Evolutionary conservation across 2,888 invertebrate species (phyloP).

Genomic region (Metacarcinus magister): DNA sequence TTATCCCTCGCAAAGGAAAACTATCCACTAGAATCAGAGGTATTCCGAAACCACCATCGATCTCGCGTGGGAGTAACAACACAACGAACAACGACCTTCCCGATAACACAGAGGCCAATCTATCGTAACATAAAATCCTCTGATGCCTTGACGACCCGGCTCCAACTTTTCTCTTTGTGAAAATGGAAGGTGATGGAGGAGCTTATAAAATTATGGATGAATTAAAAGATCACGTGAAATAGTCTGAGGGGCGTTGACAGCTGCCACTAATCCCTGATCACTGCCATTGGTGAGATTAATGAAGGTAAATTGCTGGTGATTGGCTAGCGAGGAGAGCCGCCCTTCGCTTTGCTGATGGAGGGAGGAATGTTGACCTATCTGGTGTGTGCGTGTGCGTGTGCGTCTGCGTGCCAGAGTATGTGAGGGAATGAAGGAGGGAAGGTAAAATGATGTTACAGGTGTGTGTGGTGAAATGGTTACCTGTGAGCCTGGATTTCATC

Average conservation of each 20-base stretch:
- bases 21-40: no score
- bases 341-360: neutral
- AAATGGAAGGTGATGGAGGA: conserved; percentile 63
- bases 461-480: neutral
- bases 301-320: conserved; percentile 52
- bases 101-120: neutral
- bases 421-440: neutral
- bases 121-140: neutral
- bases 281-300: conserved; percentile 57
- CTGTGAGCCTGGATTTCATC: neutral
- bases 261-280: conserved; percentile 61
- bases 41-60: neutral
- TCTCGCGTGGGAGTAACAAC: neutral
- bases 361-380: conserved; percentile 35
- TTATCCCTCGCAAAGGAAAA: neutral
- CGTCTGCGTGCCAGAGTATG: neutral
- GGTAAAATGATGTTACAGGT: neutral
- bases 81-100: neutral
- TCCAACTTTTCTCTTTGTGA: conserved; percentile 29
- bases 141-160: neutral
- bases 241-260: conserved; percentile 63
- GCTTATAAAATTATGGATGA: conserved; percentile 68
- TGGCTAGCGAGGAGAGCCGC: conserved; percentile 20
- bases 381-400: neutral
- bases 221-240: conserved; percentile 69